Conservation (phyloP, 2,888 invertebrate genomes). For the Aporophyla lueneburgensis region DNA sequence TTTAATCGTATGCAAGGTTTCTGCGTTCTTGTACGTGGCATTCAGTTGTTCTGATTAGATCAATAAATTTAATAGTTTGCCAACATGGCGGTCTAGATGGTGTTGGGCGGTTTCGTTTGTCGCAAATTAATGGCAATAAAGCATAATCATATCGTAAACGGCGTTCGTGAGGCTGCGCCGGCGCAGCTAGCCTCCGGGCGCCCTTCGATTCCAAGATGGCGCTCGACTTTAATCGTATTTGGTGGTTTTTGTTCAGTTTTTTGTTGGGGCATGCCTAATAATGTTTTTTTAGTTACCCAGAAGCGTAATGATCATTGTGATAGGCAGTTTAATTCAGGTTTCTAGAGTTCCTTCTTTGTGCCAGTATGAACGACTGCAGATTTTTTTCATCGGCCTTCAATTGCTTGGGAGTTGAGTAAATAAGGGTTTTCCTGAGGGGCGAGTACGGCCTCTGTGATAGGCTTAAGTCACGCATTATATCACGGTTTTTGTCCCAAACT, state of each 20-base stretch:
- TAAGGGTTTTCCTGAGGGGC: neutral
- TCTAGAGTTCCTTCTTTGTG: conserved; percentile 41
- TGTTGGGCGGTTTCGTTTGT: conserved; percentile 88
- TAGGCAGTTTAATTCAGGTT: conserved; percentile 43
- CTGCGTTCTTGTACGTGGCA: conserved; percentile 43
- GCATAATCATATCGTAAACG: conserved; percentile 88
- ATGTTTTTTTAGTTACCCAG: conserved; percentile 55
- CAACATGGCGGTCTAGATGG: conserved; percentile 81
- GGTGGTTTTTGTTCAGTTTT: conserved; percentile 52
- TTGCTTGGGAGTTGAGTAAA: conserved; percentile 2
- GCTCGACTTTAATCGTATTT: conserved; percentile 76
- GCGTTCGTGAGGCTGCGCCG: conserved; percentile 76
- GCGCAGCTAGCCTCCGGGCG: conserved; percentile 78
- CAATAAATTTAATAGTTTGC: conserved; percentile 77
- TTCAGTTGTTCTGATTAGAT: conserved; percentile 72
- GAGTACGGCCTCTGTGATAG: too few species aligned
- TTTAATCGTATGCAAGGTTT: neutral
- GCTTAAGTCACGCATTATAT: too few species aligned
- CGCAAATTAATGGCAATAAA: conserved; percentile 90
- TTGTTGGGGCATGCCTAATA: conserved; percentile 43
- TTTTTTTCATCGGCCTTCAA: conserved; percentile 22
- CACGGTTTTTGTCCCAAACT: too few species aligned
- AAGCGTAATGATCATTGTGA: conserved; percentile 46
- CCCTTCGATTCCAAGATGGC: conserved; percentile 81
- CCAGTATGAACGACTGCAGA: conserved; percentile 2